Base-by-base conservation (phyloP, 2,888 invertebrate species). In the Sialis lutaria region DNA sequence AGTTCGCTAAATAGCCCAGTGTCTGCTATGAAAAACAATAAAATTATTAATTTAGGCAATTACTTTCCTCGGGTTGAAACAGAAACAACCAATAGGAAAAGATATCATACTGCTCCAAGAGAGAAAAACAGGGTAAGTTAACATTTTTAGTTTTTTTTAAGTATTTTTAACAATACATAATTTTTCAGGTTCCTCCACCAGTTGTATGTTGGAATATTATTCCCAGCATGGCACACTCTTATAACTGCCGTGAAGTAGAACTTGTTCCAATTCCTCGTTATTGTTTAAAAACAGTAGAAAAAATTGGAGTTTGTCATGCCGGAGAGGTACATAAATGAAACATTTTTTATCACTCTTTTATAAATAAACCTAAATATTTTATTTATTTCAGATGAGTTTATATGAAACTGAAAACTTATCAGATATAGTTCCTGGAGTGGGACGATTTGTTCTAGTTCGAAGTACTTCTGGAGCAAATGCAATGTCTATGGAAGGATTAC, bases 141-240 rank as follows among this genome's bases (percentile, higher is more conserved):
- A 8, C 8, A 31, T 8, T n/a, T 7, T 5, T 42, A 30, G 7
- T 4, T 8, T 6, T 42, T 9, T 8, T 13, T 12, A 5, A 22
- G 8, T 41, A 41, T 30, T 42, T 42, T 42, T 42, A 5, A 31
- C 22, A 31, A n/a, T 33, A 10, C 9, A 13, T 44, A 31, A 34
- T 52, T 53, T 63, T 61, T 40, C 61, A 74, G 74, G 64, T 69
- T 56, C 68, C 71, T 47, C 70, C 73, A 46, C 75, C 75, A 33
- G 63, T 69, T 48, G 69, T 74, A 48, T 67, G 68, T 53, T 75
- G 75, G 75, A 75, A 75, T 60, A 71, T 75, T 43, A 72, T 72
- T 9, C 75, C 75, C 13, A 73, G 73, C 56, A 74, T 74, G 73
- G 71, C 69, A 51, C 71, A 71, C 53, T 63, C 72, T 49, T 75